phyloP scores from a whole-genome alignment of 2,888 invertebrate species.

The Tiliacea citrago region DNA sequence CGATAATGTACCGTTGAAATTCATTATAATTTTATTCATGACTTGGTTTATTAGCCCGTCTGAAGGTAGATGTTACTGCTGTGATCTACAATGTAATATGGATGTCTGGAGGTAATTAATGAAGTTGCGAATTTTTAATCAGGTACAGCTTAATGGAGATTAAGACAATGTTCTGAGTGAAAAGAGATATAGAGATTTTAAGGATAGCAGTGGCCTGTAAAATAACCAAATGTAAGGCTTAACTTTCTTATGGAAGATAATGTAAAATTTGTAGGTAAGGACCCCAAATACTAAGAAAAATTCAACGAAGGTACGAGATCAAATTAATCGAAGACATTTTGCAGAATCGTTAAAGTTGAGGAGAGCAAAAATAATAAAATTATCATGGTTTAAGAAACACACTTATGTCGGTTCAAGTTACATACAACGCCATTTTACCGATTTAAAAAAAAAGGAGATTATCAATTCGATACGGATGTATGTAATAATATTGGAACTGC shows the following conservation, averaged over 20 bases:
- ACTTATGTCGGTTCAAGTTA: too few species aligned
- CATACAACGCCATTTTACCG: too few species aligned
- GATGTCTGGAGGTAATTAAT: conserved; percentile 65
- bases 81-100: conserved; percentile 69
- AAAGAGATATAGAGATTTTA: not conserved
- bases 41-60: conserved; percentile 78
- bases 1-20: conserved; percentile 80
- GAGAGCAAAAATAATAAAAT: too few species aligned
- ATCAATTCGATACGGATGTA: too few species aligned
- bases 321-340: not conserved
- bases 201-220: not conserved
- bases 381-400: too few species aligned
- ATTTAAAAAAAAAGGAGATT: too few species aligned
- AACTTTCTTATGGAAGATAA: too few species aligned
- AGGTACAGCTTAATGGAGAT: conserved; percentile 23
- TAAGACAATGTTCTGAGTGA: not conserved
- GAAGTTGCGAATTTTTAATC: conserved; percentile 64
- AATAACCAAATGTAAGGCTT: not conserved
- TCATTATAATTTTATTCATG: conserved; percentile 88
- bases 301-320: too few species aligned
- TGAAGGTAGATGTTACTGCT: conserved; percentile 55
- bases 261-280: too few species aligned
- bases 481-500: too few species aligned
- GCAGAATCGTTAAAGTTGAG: too few species aligned
- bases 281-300: not conserved